Evolutionary conservation across 2,797 vertebrate species (phyloP), one percentile per base, ranked within the genome.

Genomic region (Enteromius radiatus): DNA sequence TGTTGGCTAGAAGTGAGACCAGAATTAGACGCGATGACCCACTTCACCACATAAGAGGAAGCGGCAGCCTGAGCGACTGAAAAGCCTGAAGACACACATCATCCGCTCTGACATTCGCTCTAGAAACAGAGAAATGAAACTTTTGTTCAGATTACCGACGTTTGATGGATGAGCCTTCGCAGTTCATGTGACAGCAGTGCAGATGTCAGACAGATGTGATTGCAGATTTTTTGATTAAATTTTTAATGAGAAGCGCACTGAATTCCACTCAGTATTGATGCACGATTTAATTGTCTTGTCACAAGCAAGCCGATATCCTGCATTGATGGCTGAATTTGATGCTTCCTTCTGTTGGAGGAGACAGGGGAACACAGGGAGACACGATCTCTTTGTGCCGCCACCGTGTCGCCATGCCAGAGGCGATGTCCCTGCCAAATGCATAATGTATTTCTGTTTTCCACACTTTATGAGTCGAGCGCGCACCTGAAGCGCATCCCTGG

Each of bases 211-310:
- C 87, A 90, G 86, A 89, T 87, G 86, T 86, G 86, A 88, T 63
- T 78, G 85, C 86, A 85, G 76, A 85, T 88, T 90, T 87, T 90
- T 80, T 74, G 63, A 89, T 90, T 88, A 86, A 41, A 88, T 90
- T 91, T 91, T 90, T 91, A 89, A 92, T 87, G 87, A 91, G 87
- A 88, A 89, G 88, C 75, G 83, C 85, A 78, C 64, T 45, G 56
- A 86, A 82, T 84, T 86, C 59, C 63, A 77, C 71, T 81, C 84
- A 59, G 86, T 85, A 87, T 87, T 80, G 82, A 91, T 85, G 84
- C 78, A 52, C 47, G 21, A 86, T 91, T 90, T 90, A 90, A 92
- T 91, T 92, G 88, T 89, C 86, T 90, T 87, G 88, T 91, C 89
- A 89, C 65, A 47, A 84, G 86, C 80, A 90, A 88, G 86, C 81